Base-by-base conservation (phyloP, 2,888 invertebrate genomes). In the Agonopterix heracliana region DNA sequence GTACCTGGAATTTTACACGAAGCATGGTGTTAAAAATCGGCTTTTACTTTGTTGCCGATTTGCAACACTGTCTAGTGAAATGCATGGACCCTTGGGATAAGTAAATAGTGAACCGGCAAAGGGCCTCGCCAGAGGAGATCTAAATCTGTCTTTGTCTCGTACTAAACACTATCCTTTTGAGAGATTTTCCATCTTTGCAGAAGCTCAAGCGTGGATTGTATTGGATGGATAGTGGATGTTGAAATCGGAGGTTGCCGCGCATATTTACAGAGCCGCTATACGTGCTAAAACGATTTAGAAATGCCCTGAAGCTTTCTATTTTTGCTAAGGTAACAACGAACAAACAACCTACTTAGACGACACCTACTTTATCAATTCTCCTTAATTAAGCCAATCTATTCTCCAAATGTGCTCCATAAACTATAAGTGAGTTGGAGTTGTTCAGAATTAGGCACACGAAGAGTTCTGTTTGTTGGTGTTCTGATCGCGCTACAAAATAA, bases 111-210 rank as follows among this genome's bases (percentile, higher is more conserved):
- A 78, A 69, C 73, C 72, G 69, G 69, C 71, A 73, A 74, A 76
- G 75, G 74, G 70, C 76, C 76, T 74, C 66, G 69, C 70, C 66
- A 72, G 71, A 73, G 64, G 67, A 78, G 79, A 79, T 80, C 80
- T 83, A 79, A 84, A 81, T 82, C 80, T 81, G 74, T 78, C 85
- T 86, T 85, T 85, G 84, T 85, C 83, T 86, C 74, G 74, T 72
- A 68, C 79, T 84, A 81, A 85, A 83, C 79, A 78, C 78, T 74
- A 81, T 77, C 78, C 83, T 83, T 82, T 86, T 85, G 82, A 81
- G 79, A 82, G 84, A 85, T 85, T 86, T 81, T 72, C 75, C 73
- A 79, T 80, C 78, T 80, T 80, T 80, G 74, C 71, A 64, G 74
- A 74, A 71, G 69, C 74, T 74, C 59, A 68, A 63, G 62, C 62